A percentile compares a stretch with the other conserved stretches of the same genome.
phyloP scores from a whole-genome alignment of 53 echinoderm and acorn worm species.

The Holothuria leucospilota region DNA sequence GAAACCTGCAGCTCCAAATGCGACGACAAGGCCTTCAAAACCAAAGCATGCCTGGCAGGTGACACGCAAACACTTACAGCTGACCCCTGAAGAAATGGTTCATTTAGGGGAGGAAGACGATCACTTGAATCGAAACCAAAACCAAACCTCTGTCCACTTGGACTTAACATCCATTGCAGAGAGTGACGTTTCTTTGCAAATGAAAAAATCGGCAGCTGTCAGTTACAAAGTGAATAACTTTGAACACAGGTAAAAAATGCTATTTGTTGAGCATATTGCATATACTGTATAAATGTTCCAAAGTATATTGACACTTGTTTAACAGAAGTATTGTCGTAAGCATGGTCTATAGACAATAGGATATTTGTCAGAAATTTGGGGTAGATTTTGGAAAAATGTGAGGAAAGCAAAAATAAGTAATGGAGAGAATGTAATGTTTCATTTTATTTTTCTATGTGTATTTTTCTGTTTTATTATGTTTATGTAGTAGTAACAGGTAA shows the following conservation, averaged over 20 bases:
- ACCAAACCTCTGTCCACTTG: conserved; percentile 37
- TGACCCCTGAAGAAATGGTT: conserved; percentile 84
- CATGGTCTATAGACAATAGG: too few relatives aligned
- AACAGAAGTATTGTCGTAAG: too few relatives aligned
- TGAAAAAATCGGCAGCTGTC: conserved; percentile 9
- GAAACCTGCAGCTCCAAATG: neutral
- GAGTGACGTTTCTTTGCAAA: neutral
- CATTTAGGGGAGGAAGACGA: conserved; percentile 60
- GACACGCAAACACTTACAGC: conserved; percentile 81
- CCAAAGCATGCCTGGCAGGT: conserved; percentile 99
- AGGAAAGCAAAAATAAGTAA: too few relatives aligned
- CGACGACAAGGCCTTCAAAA: conserved; percentile 41
- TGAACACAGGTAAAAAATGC: conserved; percentile 62
- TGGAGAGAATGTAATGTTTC: too few relatives aligned
- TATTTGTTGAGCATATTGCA: too few relatives aligned
- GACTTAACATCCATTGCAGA: neutral
- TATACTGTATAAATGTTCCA: too few relatives aligned
- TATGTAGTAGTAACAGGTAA: too few relatives aligned
- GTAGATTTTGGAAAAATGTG: too few relatives aligned
- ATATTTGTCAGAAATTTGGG: too few relatives aligned
- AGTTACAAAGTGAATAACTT: conserved; percentile 75
- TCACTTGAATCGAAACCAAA: conserved; percentile 38
- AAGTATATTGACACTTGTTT: too few relatives aligned
- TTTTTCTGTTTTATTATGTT: too few relatives aligned
- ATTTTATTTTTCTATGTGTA: too few relatives aligned